Percentiles rank a stretch among this genome's conserved stretches.
Evolutionary conservation across 2,888 invertebrate species (phyloP).

Genomic region (Notocelia uddmanniana): DNA sequence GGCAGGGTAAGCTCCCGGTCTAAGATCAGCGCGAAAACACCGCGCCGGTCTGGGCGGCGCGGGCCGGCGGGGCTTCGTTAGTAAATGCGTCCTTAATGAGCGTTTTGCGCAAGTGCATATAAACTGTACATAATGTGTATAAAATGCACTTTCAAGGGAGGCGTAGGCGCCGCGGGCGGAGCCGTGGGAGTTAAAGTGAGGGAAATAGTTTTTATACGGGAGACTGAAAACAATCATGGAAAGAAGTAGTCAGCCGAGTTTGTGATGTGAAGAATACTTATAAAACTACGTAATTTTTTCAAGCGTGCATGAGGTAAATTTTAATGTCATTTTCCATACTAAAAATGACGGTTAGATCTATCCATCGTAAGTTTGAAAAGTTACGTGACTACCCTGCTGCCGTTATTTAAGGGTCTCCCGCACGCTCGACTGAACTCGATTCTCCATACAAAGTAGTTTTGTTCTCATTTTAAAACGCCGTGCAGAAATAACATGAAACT

Average conservation of each 20-base stretch:
- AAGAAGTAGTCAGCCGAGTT: not conserved
- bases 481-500: too few relatives aligned
- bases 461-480: too few relatives aligned
- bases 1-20: constrained; percentile 4
- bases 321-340: too few relatives aligned
- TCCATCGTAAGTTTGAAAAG: too few relatives aligned
- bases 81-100: constrained; percentile 80
- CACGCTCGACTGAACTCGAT: too few relatives aligned
- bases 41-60: constrained; percentile 47
- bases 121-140: constrained; percentile 68
- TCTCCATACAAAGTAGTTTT: too few relatives aligned
- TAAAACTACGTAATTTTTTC: too few relatives aligned
- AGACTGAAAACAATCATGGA: not conserved
- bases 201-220: not conserved
- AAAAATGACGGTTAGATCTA: too few relatives aligned
- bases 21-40: constrained; percentile 34
- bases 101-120: constrained; percentile 70
- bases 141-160: not conserved
- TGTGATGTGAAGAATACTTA: too few relatives aligned
- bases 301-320: too few relatives aligned
- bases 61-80: constrained; percentile 70
- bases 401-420: too few relatives aligned
- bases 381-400: too few relatives aligned
- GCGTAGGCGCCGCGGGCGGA: not conserved
- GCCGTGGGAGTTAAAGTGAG: not conserved